Conservation (phyloP, 2,113 vertebrate species). For the Choloepus hoffmanni region DNA sequence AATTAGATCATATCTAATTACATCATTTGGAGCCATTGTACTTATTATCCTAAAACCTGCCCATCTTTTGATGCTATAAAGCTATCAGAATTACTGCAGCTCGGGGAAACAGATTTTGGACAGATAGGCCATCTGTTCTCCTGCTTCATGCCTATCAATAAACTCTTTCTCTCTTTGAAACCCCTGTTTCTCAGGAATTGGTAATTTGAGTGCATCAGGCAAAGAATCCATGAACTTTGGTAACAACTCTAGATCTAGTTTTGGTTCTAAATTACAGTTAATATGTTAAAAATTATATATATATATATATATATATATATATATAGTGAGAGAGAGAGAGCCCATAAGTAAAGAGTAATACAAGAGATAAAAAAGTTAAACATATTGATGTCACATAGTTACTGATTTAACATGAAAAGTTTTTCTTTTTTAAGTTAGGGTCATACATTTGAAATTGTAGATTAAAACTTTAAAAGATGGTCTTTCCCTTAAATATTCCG, state of each 20-base stretch:
- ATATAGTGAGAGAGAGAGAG: background rate
- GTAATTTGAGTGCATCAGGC: no score
- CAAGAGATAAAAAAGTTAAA: background rate
- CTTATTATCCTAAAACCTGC: no score
- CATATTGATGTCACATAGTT: background rate
- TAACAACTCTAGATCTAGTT: background rate
- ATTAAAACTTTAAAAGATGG: constrained; percentile 2
- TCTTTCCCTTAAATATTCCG: background rate
- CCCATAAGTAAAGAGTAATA: background rate
- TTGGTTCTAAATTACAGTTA: background rate
- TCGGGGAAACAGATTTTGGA: no score
- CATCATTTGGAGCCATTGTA: no score
- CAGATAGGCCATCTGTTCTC: no score
- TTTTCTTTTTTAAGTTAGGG: background rate
- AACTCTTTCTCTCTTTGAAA: no score
- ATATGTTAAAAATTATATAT: constrained; percentile 16
- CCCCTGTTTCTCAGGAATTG: no score
- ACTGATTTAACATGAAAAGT: background rate
- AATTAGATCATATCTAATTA: no score
- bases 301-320: background rate
- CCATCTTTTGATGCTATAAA: no score
- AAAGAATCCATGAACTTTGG: no score
- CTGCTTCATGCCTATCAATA: no score
- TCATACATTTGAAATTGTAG: background rate
- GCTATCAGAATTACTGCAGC: no score